Base-by-base conservation (phyloP, 2,797 vertebrate genomes). In the Graptemys geographica region DNA sequence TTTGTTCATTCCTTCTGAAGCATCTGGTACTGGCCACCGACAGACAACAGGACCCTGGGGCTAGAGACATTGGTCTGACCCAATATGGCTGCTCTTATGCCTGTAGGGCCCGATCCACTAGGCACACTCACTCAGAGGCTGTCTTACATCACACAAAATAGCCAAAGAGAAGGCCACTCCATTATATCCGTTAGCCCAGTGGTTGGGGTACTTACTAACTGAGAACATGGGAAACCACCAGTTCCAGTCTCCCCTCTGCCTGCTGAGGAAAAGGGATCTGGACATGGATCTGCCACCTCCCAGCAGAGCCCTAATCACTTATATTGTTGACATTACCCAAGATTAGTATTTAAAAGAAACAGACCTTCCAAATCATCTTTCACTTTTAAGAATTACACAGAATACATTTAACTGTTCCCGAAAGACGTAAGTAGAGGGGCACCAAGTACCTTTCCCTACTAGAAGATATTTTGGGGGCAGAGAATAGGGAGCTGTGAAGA, bases 401-500 rank as follows among this genome's bases (percentile, higher is more conserved):
- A n/a, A n/a, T 5, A 18, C 7, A 19, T 18, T 4, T 16, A n/a
- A 5, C 65, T 37, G 18, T 10, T 37, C 16, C 33, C 65, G 1
- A 37, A 8, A 18, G 65, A 10, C 2, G n/a, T 5, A 21, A 10
- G 33, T 10, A 5, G 21, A n/a, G 65, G 1, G 4, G 33, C 33
- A 5, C 16, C 33, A 5, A 65, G 59, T 4, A 19, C 62, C 33
- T 65, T 7, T 3, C 31, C 4, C 31, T 8, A 4, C 2, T 33
- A 8, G 33, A 2, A 19, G 16, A 4, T 18, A 18, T 4, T 9
- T 2, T 8, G 18, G 65, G 31, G 65, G 62, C 18, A 19, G 62
- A 19, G 62, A 9, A 6, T 4, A 9, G 33, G 62, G 62, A 28
- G 31, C 18, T 8, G 59, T 4, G 59, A 28, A 4, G 13, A 33